Evolutionary conservation across 2,888 invertebrate species (phyloP).

Genomic region (Galerucella pusilla): DNA sequence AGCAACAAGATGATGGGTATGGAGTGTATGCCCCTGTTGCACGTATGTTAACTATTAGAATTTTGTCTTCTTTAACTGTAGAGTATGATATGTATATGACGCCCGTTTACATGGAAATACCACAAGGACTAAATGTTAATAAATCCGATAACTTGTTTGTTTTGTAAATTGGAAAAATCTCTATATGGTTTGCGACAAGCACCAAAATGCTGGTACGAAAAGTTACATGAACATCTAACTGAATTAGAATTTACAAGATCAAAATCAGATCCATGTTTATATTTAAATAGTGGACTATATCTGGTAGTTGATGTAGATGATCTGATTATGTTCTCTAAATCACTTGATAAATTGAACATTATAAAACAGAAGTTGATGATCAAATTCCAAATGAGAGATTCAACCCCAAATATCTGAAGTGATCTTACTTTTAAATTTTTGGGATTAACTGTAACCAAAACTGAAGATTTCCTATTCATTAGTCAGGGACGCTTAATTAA

Average conservation of each 20-base stretch:
- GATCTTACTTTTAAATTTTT: no score
- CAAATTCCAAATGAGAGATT: no score
- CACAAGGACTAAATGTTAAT: slow-evolving; percentile 11
- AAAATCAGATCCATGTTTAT: slow-evolving; percentile 30
- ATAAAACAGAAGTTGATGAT: no score
- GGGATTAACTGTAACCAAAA: no score
- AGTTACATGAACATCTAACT: slow-evolving; percentile 20
- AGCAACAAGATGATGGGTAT: slow-evolving; percentile 31
- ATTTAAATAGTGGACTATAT: slow-evolving; percentile 31
- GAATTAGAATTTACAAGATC: slow-evolving; percentile 28
- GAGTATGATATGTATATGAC: slow-evolving; percentile 28
- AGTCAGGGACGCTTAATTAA: no score
- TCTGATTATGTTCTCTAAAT: slow-evolving; percentile 32
- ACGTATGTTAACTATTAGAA: slow-evolving; percentile 40
- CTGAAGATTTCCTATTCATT: no score
- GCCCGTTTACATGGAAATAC: slow-evolving; percentile 17
- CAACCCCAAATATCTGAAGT: no score
- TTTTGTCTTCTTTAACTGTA: slow-evolving; percentile 35
- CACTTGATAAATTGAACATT: no score
- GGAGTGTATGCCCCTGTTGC: slow-evolving; percentile 40
- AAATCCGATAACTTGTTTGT: slow-evolving; percentile 1
- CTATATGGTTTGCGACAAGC: slow-evolving; percentile 24
- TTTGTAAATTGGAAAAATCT: slow-evolving; percentile 16
- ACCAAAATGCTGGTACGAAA: slow-evolving; percentile 32
- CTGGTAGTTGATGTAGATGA: slow-evolving; percentile 36